These are phyloP conservation scores for Montipora efflorescens DNA, from an alignment of 64 coral and sea anemone species.

Conservation along the genomic window DNA sequence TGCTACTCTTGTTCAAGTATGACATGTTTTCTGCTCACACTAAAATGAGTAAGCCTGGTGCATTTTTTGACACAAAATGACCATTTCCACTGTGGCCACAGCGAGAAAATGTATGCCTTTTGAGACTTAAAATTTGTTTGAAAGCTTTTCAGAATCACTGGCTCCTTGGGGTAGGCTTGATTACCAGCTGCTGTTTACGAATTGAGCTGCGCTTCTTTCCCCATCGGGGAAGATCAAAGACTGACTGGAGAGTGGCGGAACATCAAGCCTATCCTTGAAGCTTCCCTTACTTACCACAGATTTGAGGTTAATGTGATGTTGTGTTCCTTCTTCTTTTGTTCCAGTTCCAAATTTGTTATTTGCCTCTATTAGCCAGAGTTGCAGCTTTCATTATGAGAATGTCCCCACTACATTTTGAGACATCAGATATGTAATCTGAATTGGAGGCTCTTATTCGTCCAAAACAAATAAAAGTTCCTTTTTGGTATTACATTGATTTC, in stretches of 20 bases:
- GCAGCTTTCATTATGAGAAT: not conserved
- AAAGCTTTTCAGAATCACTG: constrained; percentile 3
- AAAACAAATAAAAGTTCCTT: constrained; percentile 3
- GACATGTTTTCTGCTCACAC: not conserved
- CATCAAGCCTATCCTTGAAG: not conserved
- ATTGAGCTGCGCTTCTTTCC: not conserved
- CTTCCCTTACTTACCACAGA: constrained; percentile 1
- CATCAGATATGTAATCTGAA: too few relatives aligned
- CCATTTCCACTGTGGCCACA: not conserved
- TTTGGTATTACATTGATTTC: constrained; percentile 1
- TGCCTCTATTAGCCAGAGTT: not conserved
- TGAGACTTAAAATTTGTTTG: not conserved
- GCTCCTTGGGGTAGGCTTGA: not conserved
- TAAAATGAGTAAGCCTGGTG: not conserved
- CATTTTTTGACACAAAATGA: too few relatives aligned
- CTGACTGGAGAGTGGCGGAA: not conserved
- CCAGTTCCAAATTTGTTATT: not conserved
- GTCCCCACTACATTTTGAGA: not conserved
- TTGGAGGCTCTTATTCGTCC: not conserved
- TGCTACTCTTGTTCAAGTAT: too few relatives aligned
- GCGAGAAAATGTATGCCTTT: not conserved
- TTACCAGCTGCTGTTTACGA: not conserved
- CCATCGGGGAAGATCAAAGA: not conserved
- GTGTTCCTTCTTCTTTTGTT: not conserved
- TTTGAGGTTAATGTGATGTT: not conserved